Evolutionary conservation across 2,888 invertebrate genomes (phyloP), one percentile per base, ranked within the genome.

Genomic region (Cantharis nigra): DNA sequence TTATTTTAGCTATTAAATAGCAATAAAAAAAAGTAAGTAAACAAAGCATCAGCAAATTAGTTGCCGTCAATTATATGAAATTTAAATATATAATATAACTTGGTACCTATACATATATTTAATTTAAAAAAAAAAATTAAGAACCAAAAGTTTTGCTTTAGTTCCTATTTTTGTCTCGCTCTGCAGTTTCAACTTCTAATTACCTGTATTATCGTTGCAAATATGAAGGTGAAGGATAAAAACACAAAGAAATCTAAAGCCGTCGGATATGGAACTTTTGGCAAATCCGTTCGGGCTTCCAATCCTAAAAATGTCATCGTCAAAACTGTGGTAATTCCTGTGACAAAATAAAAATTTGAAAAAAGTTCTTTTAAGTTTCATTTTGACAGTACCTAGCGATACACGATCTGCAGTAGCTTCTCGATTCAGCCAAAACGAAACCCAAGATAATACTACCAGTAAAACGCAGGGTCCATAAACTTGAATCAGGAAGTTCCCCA

Each of bases 401-500:
- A 96, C 94, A 79, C 96, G 90, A 87, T 96, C 96, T 0, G 95
- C 95, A 0, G 94, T 95, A 0, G 96, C 96, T 88, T 96, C 96
- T 74, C 95, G 89, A 88, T 96, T 96, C 63, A 96, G 90, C 95
- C 95, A 96, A 85, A 94, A 94, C 3, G 95, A 95, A 1, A 96
- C 95, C 96, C 96, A 96, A 0, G 95, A 95, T 4, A 96, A 90
- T n/a, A 96, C 93, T 3, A 96, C 96, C 14, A 96, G 91, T 70
- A 96, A 90, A 65, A 95, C 93, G 84, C 96, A 96, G 0, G 96
- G 96, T 0, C 95, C 94, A 86, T 96, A 96, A 10, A 96, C 95
- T 89, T 96, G 96, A 82, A 96, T 94, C 64, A 96, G 90, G 86
- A 96, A 96, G 87, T 95, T 95, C n/a, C 96, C 96, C 92, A 95